Evolutionary conservation across 1,140 invertebrate genomes (phyloP).

Genomic region (Ylistrum balloti): DNA sequence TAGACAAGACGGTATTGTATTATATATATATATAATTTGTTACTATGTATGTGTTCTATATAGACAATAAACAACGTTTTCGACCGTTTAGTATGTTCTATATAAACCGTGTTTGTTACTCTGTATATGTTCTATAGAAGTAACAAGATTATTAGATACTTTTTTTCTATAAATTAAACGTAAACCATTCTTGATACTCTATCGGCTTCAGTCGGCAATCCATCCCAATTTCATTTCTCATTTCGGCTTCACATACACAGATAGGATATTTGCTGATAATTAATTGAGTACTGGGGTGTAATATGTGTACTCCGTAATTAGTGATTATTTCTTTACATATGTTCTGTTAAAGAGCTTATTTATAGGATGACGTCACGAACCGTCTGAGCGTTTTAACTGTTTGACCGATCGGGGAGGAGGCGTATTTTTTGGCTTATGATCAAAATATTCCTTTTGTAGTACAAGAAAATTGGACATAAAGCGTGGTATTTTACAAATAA

Average conservation of each 20-base stretch:
- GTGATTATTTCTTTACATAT: background rate
- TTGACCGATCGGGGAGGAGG: slow-evolving; percentile 1
- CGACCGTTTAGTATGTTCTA: too few species aligned
- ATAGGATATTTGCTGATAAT: background rate
- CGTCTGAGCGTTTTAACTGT: background rate
- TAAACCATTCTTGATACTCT: too few species aligned
- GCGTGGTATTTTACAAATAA: background rate
- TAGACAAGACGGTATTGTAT: too few species aligned
- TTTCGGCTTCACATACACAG: background rate
- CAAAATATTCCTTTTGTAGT: slow-evolving; percentile 35
- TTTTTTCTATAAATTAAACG: too few species aligned
- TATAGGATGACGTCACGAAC: background rate
- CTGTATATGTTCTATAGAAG: too few species aligned
- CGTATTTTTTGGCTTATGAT: slow-evolving; percentile 9
- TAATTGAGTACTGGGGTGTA: background rate
- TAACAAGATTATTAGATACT: too few species aligned
- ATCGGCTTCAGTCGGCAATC: background rate
- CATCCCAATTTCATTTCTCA: background rate
- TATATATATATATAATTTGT: too few species aligned
- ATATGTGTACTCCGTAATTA: background rate
- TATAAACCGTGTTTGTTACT: too few species aligned
- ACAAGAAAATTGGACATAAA: slow-evolving; percentile 39
- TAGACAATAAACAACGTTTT: too few species aligned
- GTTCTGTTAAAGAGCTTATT: background rate
- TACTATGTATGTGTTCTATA: too few species aligned